Evolutionary conservation across 2,888 invertebrate species (phyloP).

Genomic region (Aleiodes leptofemur): DNA sequence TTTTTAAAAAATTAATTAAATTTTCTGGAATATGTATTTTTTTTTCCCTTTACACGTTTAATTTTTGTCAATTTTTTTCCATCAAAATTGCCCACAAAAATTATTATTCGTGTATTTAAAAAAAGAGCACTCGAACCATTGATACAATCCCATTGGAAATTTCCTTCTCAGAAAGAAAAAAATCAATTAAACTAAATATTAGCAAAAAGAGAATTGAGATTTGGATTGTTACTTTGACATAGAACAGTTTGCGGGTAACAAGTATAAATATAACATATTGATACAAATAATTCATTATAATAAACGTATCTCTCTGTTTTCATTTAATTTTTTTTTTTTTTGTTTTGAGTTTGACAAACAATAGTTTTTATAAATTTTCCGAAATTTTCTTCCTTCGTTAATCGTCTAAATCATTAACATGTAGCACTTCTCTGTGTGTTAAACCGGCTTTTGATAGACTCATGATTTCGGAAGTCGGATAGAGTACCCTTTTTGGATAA

Average conservation of each 20-base stretch:
- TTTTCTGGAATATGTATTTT: too few relatives aligned
- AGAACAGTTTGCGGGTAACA: slow-evolving; percentile 68
- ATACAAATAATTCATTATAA: slow-evolving; percentile 50
- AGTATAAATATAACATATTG: slow-evolving; percentile 61
- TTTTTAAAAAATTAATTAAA: too few relatives aligned
- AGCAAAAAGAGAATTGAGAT: too few relatives aligned
- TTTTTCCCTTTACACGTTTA: too few relatives aligned
- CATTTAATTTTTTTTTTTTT: slow-evolving; percentile 34
- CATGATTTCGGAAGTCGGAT: slow-evolving; percentile 76
- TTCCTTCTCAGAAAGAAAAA: too few relatives aligned
- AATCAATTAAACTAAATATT: too few relatives aligned
- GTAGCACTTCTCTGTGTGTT: slow-evolving; percentile 92
- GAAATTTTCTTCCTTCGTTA: slow-evolving; percentile 55
- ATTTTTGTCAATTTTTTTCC: too few relatives aligned
- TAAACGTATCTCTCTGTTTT: slow-evolving; percentile 52
- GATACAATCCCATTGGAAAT: too few relatives aligned
- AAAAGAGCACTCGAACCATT: too few relatives aligned
- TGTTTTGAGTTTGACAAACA: slow-evolving; percentile 16
- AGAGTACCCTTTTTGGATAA: slow-evolving; percentile 91
- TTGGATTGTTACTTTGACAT: slow-evolving; percentile 53
- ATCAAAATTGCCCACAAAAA: too few relatives aligned
- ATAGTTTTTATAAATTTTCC: neutral
- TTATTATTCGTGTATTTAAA: too few relatives aligned
- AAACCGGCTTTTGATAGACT: slow-evolving; percentile 88
- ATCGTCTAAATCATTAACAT: slow-evolving; percentile 94